Percentiles rank a stretch among this genome's conserved stretches.
phyloP scores from a whole-genome alignment of 2,888 invertebrate genomes.

The Lycocerus yunnanus region DNA sequence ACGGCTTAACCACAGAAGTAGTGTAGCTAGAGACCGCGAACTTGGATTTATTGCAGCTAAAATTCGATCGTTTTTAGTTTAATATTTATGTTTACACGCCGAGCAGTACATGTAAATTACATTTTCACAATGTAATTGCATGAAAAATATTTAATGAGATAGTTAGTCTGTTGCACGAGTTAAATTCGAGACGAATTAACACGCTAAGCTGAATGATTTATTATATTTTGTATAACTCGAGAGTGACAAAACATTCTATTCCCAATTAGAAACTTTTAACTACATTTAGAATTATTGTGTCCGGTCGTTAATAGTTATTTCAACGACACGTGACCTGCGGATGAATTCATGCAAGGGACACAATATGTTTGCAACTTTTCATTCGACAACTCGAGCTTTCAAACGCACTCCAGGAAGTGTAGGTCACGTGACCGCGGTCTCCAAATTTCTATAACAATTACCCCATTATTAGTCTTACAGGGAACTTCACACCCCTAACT shows the following conservation, averaged over 20 bases:
- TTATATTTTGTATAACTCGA: slow-evolving; percentile 5
- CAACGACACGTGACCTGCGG: slow-evolving; percentile 35
- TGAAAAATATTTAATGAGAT: neutral
- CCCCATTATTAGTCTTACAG: slow-evolving; percentile 39
- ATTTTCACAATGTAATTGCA: neutral
- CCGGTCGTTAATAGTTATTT: slow-evolving; percentile 39
- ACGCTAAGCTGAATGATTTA: neutral
- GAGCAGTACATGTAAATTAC: neutral
- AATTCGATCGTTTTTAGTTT: neutral
- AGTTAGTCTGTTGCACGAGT: neutral
- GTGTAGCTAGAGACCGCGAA: neutral
- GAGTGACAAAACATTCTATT: slow-evolving; percentile 46
- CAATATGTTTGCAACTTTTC: slow-evolving; percentile 18
- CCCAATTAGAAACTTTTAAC: slow-evolving; percentile 44
- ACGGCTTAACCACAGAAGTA: neutral
- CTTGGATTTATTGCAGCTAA: neutral
- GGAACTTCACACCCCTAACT: slow-evolving; percentile 37
- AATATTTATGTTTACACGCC: neutral
- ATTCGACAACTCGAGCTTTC: slow-evolving; percentile 15
- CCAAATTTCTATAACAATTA: slow-evolving; percentile 42
- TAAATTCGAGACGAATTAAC: neutral
- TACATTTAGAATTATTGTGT: slow-evolving; percentile 44
- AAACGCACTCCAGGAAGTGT: slow-evolving; percentile 39
- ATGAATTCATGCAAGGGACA: slow-evolving; percentile 27
- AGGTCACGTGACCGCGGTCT: slow-evolving; percentile 39